Evolutionary conservation across 2,888 invertebrate species (phyloP), one percentile per base, ranked within the genome.

Genomic region (Mesodorylaimus sp.): DNA sequence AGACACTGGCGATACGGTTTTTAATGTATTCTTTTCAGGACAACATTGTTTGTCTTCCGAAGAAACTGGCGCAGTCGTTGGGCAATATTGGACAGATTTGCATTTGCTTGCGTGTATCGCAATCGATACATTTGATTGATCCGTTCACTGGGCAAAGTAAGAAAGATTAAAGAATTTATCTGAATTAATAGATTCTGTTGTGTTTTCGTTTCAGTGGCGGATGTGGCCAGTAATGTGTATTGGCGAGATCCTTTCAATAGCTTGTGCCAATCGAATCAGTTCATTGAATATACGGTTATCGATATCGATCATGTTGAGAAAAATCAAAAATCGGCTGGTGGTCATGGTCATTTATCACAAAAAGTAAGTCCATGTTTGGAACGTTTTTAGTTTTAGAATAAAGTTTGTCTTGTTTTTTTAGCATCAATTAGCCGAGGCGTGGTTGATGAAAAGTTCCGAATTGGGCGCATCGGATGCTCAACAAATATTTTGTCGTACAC

Each of bases 251-350:
- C 86, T 2, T 95, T 95, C 66, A 76, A 77, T 48, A 77, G 81
- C 26, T 79, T 97, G 53, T 88, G 86, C 62, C 81, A 83, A 64
- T 84, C 87, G 0, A 88, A 85, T 44, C 86, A 89, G 63, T 70
- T 95, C 53, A 78, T 80, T 1, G 86, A 93, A 66, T 97, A 83
- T 65, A 77, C 85, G 60, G 85, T 97, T 1, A 87, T 97, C 83
- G 85, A 97, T 64, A 78, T 87, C 52, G 93, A 93, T 59, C 73
- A 77, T 39, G 75, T 86, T 19, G 74, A 75, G 55, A 77, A 79
- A 10, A 45, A 56, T 23, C 46, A 59, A 13, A 53, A 57, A 13
- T 3, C 19, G 13, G 21, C 24, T 13, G 50, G 56, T 1, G 91
- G 89, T 0, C 87, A 87, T 73, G 88, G 89, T 1, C 73, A 78